Evolutionary conservation across 2,797 vertebrate genomes (phyloP), one percentile per base, ranked within the genome.

Genomic region (Florisuga fusca): DNA sequence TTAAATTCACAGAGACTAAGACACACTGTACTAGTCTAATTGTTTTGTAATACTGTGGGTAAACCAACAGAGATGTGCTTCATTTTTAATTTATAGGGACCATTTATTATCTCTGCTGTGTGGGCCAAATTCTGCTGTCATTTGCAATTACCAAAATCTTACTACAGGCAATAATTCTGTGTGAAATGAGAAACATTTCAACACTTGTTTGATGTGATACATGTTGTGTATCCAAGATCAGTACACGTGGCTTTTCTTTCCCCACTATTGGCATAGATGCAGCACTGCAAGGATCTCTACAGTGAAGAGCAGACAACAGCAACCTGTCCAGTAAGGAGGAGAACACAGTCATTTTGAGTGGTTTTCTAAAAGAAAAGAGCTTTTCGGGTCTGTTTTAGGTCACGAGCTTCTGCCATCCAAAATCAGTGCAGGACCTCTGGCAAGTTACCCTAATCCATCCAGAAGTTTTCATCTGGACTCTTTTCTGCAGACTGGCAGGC

Each of bases 171-270:
- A 33, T 55, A 85, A 64, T 75, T 91, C 41, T 64, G 11, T 79
- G 51, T 79, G 85, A 91, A 96, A 91, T 45, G 51, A 76, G 69
- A 69, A 88, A 84, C 53, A 53, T 91, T 91, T 85, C 68, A 80
- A 50, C 50, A 16, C 53, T 87, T 25, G 5, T 74, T 84, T 77
- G 72, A 50, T 50, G 54, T 72, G 86, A 21, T 58, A 87, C 4
- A 5, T 8, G 27, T 74, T 87, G 46, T 88, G 66, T 73, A 76
- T 34, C 53, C 81, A n/a, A 66, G 51, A 68, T 66, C 76, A 83
- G 51, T 89, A 83, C 20, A 27, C 0, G 4, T 10, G 53, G 54
- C 75, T 71, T 45, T 59, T 73, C 22, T 33, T 74, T 91, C 83
- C 54, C 62, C n/a, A 22, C 46, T 33, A 0, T 26, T 25, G 41